phyloP scores from a whole-genome alignment of 2,888 invertebrate genomes.

The Limenitis camilla region DNA sequence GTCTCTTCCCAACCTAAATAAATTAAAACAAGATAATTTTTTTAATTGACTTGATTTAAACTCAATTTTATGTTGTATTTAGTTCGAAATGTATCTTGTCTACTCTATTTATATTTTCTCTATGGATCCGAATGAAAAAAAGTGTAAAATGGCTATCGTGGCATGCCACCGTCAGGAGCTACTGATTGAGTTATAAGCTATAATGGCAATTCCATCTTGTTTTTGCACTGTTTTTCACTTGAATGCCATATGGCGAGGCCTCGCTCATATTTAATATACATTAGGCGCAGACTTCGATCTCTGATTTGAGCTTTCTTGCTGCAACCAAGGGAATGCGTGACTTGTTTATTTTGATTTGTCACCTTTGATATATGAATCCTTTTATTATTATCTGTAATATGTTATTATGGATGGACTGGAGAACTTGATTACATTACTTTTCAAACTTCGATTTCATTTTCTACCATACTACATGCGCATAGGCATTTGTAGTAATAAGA shows the following conservation, averaged over 20 bases:
- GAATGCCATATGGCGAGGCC: conserved; percentile 47
- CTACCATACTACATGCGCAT: conserved; percentile 8
- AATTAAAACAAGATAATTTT: too few relatives aligned
- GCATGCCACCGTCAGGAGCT: conserved; percentile 39
- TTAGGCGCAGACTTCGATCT: conserved; percentile 54
- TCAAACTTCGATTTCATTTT: conserved; percentile 29
- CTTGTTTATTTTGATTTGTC: conserved; percentile 71
- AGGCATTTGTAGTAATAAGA: conserved; percentile 5
- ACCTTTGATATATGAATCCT: conserved; percentile 64
- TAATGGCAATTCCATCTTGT: conserved; percentile 66
- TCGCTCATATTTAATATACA: conserved; percentile 67
- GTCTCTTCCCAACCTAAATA: too few relatives aligned
- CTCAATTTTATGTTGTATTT: too few relatives aligned
- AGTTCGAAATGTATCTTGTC: too few relatives aligned
- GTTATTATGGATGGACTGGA: conserved; percentile 46
- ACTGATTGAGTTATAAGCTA: conserved; percentile 73
- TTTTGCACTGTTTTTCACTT: conserved; percentile 68
- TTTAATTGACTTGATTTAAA: too few relatives aligned
- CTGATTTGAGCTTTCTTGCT: conserved; percentile 57
- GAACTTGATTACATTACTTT: conserved; percentile 45
- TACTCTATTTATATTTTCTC: too few relatives aligned
- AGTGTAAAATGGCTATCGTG: conserved; percentile 65
- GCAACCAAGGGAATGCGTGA: conserved; percentile 49
- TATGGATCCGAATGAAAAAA: conserved; percentile 51
- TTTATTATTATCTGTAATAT: conserved; percentile 55